Conservation (phyloP, 2,888 invertebrate genomes). For the Drosophila peninsularis region DNA sequence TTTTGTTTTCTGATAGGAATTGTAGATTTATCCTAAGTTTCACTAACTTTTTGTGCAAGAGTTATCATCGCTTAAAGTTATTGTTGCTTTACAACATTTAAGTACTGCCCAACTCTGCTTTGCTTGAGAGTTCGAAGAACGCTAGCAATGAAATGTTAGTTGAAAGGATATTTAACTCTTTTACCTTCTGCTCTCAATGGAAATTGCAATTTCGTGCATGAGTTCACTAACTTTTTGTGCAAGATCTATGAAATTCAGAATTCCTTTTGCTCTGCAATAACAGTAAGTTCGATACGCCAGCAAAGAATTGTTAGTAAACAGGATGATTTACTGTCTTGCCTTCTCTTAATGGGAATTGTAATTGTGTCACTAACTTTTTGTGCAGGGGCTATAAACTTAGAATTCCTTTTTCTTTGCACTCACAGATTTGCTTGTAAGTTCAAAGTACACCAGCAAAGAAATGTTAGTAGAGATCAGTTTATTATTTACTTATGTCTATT, state of each 20-base stretch:
- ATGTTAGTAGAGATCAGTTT: not conserved
- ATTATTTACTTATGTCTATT: not conserved
- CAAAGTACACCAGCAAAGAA: not conserved
- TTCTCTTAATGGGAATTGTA: not conserved
- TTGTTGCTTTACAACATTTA: constrained; percentile 26
- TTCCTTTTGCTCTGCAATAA: not conserved
- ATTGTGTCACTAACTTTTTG: not conserved
- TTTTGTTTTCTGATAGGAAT: not conserved
- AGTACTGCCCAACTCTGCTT: constrained; percentile 6
- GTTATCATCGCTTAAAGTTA: not conserved
- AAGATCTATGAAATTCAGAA: not conserved
- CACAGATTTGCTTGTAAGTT: not conserved
- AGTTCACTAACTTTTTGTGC: not conserved
- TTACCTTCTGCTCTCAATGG: not conserved
- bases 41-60: not conserved
- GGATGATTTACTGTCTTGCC: not conserved
- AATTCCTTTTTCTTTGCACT: not conserved
- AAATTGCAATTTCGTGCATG: not conserved
- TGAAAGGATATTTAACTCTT: not conserved
- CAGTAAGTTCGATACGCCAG: not conserved
- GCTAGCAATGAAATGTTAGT: constrained; percentile 1
- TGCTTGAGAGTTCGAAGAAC: not conserved
- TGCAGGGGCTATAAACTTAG: not conserved
- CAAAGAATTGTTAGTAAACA: not conserved
- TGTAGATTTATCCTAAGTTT: not conserved